Conservation (phyloP, 2,888 invertebrate species). For the Slavum lentiscoides region DNA sequence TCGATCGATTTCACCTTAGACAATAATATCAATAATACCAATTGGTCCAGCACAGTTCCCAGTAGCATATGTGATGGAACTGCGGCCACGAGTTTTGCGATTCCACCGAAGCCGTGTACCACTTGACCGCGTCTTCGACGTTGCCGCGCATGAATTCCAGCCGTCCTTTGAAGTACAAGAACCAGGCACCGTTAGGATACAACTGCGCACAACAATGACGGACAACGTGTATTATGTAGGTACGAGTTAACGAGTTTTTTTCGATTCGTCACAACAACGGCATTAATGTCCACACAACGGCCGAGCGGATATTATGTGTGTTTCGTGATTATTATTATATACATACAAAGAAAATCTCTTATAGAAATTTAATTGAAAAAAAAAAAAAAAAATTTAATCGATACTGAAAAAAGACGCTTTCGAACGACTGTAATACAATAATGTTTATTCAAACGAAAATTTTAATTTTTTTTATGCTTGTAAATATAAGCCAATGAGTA, state of each 20-base stretch:
- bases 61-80: conserved; percentile 89
- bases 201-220: conserved; percentile 60
- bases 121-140: conserved; percentile 70
- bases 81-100: conserved; percentile 86
- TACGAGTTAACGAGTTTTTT: neutral
- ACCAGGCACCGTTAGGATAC: conserved; percentile 85
- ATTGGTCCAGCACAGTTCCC: conserved; percentile 92
- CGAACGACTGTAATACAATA: no score
- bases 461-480: no score
- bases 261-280: conserved; percentile 1
- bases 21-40: conserved; percentile 57
- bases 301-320: no score
- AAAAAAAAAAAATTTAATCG: no score
- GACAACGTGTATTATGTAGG: neutral
- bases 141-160: conserved; percentile 80
- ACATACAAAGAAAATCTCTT: no score
- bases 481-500: no score
- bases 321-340: no score
- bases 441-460: no score
- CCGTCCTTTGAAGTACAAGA: conserved; percentile 87
- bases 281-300: no score
- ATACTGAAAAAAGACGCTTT: no score
- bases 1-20: no score
- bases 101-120: conserved; percentile 79
- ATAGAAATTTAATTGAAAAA: no score